phyloP scores from a whole-genome alignment of 2,113 vertebrate genomes.

The Dermatemys mawii region DNA sequence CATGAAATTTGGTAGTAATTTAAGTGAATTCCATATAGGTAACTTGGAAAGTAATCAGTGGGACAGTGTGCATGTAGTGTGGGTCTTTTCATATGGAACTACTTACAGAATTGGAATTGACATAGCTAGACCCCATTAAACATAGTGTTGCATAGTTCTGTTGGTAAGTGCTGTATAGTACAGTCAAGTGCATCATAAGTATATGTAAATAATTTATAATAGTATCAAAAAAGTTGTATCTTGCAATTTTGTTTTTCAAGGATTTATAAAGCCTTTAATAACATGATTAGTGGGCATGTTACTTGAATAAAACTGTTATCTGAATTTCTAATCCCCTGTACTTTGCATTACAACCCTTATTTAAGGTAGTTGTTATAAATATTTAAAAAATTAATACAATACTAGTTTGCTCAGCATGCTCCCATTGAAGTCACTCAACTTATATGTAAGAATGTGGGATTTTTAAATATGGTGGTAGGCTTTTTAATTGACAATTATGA shows the following conservation, averaged over 20 bases:
- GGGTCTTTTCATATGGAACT: background rate
- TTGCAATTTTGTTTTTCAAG: background rate
- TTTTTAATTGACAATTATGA: conserved; percentile 27
- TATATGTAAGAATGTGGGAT: background rate
- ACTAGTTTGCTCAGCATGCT: background rate
- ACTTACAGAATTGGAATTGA: background rate
- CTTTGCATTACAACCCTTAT: background rate
- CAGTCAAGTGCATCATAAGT: background rate
- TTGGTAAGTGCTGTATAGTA: background rate
- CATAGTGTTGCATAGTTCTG: background rate
- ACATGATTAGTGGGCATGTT: background rate
- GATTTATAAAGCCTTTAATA: background rate
- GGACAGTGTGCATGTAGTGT: background rate
- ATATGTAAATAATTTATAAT: background rate
- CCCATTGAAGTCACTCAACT: background rate
- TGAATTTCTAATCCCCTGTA: background rate
- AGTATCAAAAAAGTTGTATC: background rate
- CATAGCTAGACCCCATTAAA: background rate
- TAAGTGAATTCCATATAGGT: background rate
- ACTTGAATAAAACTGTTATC: background rate
- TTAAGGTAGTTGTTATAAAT: background rate
- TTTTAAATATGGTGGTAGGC: background rate
- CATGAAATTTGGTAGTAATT: background rate
- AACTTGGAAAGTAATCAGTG: background rate
- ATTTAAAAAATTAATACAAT: background rate